These are phyloP conservation scores for Rhagium mordax DNA, from an alignment of 2,888 invertebrate genomes.

Conservation along the genomic window DNA sequence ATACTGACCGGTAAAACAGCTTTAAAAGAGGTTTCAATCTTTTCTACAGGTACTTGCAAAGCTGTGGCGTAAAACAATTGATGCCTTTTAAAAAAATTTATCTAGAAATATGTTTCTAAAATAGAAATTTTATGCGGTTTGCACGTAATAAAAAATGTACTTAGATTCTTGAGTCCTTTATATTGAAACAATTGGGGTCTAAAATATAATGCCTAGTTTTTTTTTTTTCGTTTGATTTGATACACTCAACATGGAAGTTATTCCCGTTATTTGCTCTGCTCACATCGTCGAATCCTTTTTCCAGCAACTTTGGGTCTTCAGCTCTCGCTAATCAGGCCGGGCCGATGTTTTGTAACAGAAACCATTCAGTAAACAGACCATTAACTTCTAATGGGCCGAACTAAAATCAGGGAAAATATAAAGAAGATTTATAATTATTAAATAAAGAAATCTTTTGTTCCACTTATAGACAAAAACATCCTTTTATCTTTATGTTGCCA, in stretches of 20 bases:
- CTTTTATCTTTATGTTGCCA: constrained; percentile 22
- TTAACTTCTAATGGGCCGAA: constrained; percentile 57
- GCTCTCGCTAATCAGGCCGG: constrained; percentile 26
- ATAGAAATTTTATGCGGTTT: too few species aligned
- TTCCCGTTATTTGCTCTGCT: constrained; percentile 4
- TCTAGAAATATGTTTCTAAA: too few species aligned
- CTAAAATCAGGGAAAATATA: constrained; percentile 49
- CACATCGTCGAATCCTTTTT: constrained; percentile 1
- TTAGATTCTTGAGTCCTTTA: too few species aligned
- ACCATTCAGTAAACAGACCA: constrained; percentile 57
- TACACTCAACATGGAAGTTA: background rate
- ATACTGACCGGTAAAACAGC: too few species aligned
- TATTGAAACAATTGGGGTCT: too few species aligned
- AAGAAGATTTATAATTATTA: constrained; percentile 52
- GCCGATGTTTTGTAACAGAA: constrained; percentile 55
- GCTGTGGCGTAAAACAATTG: too few species aligned
- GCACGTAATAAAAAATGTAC: too few species aligned
- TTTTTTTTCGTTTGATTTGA: background rate
- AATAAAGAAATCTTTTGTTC: constrained; percentile 22
- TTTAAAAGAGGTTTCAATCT: too few species aligned
- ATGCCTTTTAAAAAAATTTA: too few species aligned
- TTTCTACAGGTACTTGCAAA: too few species aligned
- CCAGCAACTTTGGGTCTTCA: constrained; percentile 1
- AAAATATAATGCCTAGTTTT: background rate
- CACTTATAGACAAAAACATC: background rate